Evolutionary conservation across 2,888 invertebrate genomes (phyloP), one percentile per base, ranked within the genome.

Genomic region (Pristionchus exspectatus): DNA sequence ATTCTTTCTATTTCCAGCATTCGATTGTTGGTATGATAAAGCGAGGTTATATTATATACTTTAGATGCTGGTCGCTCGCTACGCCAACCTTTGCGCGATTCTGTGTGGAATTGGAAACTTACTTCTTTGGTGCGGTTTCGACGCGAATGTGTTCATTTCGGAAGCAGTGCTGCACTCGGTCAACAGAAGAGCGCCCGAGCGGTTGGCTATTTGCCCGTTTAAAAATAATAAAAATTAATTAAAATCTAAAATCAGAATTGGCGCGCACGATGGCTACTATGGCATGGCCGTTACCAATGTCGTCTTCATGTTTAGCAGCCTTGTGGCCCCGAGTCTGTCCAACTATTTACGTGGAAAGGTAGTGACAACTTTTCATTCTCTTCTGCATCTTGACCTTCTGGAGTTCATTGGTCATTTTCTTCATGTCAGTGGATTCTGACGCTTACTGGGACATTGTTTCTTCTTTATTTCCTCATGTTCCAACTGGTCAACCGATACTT

Each of bases 191-290:
- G 77, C 50, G 2, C 59, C 59, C 24, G 59, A 21, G 59, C 59
- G 12, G 59, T 59, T 21, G 59, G 59, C 21, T 18, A n/a, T n/a
- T n/a, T n/a, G n/a, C n/a, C n/a, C n/a, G n/a, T n/a, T n/a, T n/a
- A n/a, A n/a, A n/a, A n/a, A n/a, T n/a, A n/a, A n/a, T n/a, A n/a
- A n/a, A n/a, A n/a, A n/a, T n/a, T n/a, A n/a, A n/a, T n/a, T n/a
- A n/a, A n/a, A n/a, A n/a, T n/a, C n/a, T n/a, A n/a, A n/a, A n/a
- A 30, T 12, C 30, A 74, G 77, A 81, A 50, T 81, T n/a, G 77
- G 77, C n/a, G 77, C 77, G 0, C 77, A 81, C 50, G 77, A 81
- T 81, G 77, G 77, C 24, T 81, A 81, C 77, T 81, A 81, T n/a
- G 77, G 77, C 3, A 21, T 50, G 50, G 77, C 77, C 0, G 77